Evolutionary conservation across 1,140 invertebrate species (phyloP).

Genomic region (Sarcophaga bullata): DNA sequence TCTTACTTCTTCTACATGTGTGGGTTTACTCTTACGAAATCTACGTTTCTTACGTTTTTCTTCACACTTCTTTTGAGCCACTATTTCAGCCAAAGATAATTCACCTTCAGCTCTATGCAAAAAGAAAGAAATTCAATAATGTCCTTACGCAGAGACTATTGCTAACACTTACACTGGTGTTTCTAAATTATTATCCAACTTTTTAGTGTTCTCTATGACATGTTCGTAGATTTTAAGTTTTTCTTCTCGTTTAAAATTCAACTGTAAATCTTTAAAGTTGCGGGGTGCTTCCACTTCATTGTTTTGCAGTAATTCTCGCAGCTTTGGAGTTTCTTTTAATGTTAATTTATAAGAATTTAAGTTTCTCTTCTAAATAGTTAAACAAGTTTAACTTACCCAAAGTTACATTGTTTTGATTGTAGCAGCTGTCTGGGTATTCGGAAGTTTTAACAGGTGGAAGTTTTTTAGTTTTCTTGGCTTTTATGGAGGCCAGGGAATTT

Average conservation of each 20-base stretch:
- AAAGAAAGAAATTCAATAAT: neutral
- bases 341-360: too few species aligned
- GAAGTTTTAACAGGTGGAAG: neutral
- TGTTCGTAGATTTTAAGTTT: conserved; percentile 54
- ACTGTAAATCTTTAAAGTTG: conserved; percentile 49
- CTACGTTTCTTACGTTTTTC: conserved; percentile 47
- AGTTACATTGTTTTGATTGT: neutral
- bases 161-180: conserved; percentile 17
- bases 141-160: neutral
- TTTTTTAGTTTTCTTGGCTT: neutral
- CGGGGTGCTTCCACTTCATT: conserved; percentile 14
- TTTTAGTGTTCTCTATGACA: conserved; percentile 47
- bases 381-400: neutral
- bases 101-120: conserved; percentile 30
- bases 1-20: conserved; percentile 55
- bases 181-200: conserved; percentile 37
- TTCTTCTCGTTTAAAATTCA: conserved; percentile 44
- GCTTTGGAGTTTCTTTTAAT: conserved; percentile 20
- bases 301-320: conserved; percentile 30
- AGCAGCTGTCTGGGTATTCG: conserved; percentile 28
- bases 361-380: too few species aligned
- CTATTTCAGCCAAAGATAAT: conserved; percentile 46
- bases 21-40: conserved; percentile 57
- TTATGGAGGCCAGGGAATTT: neutral
- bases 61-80: conserved; percentile 51